Evolutionary conservation across 2,888 invertebrate genomes (phyloP).

Genomic region (Aphodius sticticus): DNA sequence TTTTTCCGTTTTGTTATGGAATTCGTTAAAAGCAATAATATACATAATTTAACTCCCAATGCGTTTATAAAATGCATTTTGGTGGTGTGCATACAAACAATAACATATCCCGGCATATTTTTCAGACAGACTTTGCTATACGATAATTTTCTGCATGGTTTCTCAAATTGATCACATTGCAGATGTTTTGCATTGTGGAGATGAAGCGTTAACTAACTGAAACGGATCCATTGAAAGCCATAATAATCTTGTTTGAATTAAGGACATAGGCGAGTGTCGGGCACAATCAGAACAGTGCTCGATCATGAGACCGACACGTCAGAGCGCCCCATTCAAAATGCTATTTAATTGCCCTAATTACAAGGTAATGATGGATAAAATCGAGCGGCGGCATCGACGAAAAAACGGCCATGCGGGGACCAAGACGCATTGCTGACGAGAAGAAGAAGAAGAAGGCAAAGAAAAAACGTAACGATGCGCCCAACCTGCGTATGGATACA

Average conservation of each 20-base stretch:
- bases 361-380: conserved; percentile 12
- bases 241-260: background rate
- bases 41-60: too few relatives aligned
- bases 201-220: background rate
- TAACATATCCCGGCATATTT: background rate
- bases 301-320: background rate
- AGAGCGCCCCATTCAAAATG: conserved; percentile 6
- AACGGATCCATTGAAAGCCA: background rate
- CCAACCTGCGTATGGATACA: background rate
- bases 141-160: background rate
- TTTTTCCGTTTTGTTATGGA: too few relatives aligned
- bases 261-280: background rate
- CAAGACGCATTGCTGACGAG: conserved; percentile 36
- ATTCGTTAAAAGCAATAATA: too few relatives aligned
- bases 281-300: background rate
- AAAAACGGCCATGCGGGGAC: conserved; percentile 28
- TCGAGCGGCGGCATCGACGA: conserved; percentile 4
- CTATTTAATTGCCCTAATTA: conserved; percentile 23
- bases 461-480: background rate
- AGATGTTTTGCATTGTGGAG: background rate
- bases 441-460: conserved; percentile 36
- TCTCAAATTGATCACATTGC: background rate
- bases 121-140: background rate
- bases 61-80: too few relatives aligned
- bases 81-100: too few relatives aligned